These are phyloP conservation scores for Ectobius pallidus DNA, from an alignment of 2,888 invertebrate species.

Conservation along the genomic window DNA sequence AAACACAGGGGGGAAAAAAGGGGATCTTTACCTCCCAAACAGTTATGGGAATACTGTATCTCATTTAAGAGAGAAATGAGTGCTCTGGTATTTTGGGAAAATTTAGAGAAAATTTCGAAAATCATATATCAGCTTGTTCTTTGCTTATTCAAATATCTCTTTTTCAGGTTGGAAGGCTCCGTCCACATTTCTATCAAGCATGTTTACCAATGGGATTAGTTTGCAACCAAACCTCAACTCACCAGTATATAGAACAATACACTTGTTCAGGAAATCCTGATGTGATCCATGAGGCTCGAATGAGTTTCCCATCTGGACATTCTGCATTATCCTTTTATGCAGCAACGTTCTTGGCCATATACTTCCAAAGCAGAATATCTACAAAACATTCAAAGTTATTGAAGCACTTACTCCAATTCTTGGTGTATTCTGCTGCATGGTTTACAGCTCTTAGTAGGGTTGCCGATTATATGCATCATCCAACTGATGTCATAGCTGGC, in stretches of 20 bases:
- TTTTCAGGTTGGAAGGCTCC: conserved; percentile 73
- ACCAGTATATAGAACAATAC: conserved; percentile 1
- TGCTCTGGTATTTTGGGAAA: no score
- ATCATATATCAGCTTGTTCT: no score
- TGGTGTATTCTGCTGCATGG: conserved; percentile 79
- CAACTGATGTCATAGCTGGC: conserved; percentile 94
- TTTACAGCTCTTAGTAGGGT: conserved; percentile 89
- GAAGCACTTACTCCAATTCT: conserved; percentile 81
- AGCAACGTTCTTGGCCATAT: conserved; percentile 79
- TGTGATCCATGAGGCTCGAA: conserved; percentile 73
- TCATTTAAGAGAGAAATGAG: no score
- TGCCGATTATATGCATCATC: conserved; percentile 97
- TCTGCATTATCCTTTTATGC: conserved; percentile 91
- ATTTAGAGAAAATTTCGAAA: no score
- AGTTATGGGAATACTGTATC: no score
- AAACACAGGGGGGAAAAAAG: no score
- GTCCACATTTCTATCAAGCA: conserved; percentile 93
- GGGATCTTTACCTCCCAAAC: no score
- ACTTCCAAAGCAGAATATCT: conserved; percentile 83
- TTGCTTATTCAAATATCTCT: no score
- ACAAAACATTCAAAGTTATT: conserved; percentile 82
- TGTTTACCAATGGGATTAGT: conserved; percentile 81
- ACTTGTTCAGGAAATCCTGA: conserved; percentile 53
- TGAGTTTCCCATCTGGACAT: conserved; percentile 92
- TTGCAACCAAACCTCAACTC: conserved; percentile 24